Conservation (phyloP, 2,888 invertebrate species). For the Acanthosepion esculentum region DNA sequence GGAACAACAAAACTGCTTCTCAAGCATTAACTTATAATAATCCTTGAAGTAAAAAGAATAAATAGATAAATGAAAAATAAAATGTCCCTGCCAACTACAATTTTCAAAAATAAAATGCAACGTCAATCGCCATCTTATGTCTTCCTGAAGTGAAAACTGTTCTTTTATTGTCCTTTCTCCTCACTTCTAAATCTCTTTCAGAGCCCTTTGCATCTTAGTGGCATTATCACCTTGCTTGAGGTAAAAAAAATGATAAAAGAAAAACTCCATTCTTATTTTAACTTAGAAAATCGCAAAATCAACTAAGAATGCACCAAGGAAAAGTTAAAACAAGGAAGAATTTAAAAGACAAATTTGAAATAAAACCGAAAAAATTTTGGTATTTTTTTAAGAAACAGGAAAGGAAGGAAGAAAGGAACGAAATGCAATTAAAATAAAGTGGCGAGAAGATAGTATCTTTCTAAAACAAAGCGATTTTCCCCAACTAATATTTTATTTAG, state of each 20-base stretch:
- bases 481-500: neutral
- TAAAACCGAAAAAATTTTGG: neutral
- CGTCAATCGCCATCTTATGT: too few relatives aligned
- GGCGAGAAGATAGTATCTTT: neutral
- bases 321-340: neutral
- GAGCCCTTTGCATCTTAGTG: too few relatives aligned
- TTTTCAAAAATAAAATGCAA: too few relatives aligned
- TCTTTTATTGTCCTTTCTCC: too few relatives aligned
- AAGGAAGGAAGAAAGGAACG: neutral
- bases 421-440: conserved; percentile 12
- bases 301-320: neutral
- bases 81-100: too few relatives aligned
- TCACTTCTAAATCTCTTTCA: too few relatives aligned
- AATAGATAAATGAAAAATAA: too few relatives aligned
- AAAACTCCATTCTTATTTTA: neutral
- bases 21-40: neutral
- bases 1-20: too few relatives aligned
- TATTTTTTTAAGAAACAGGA: neutral
- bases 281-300: neutral
- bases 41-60: neutral
- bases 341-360: neutral
- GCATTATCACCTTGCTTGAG: too few relatives aligned
- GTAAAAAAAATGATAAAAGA: too few relatives aligned
- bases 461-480: neutral
- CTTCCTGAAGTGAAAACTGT: too few relatives aligned